phyloP scores from a whole-genome alignment of 2,797 vertebrate species.

The Melanitta fusca region DNA sequence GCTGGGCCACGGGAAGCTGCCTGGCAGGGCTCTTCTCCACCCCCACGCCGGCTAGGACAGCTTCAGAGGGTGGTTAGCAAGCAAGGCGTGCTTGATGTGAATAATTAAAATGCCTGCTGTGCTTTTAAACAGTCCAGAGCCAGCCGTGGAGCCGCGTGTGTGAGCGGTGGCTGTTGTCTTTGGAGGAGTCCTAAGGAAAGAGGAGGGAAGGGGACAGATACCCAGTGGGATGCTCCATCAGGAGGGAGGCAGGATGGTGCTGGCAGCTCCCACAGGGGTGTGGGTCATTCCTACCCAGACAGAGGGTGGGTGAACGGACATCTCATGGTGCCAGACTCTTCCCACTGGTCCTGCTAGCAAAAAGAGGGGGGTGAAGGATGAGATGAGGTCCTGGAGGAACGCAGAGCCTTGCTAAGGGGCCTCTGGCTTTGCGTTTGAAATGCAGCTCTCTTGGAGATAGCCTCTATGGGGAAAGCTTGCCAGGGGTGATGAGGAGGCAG shows the following conservation, averaged over 20 bases:
- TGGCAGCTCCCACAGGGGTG: neutral
- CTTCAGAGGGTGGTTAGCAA: constrained; percentile 36
- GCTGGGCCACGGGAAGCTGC: neutral
- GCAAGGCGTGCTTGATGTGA: neutral
- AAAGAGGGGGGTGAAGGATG: neutral
- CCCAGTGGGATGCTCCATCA: constrained; percentile 5
- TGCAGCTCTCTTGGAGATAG: neutral
- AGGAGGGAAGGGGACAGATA: neutral
- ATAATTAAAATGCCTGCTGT: constrained; percentile 74
- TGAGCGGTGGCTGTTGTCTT: constrained; percentile 36
- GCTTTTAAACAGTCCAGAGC: constrained; percentile 62
- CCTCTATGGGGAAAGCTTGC: neutral
- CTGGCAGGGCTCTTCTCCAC: constrained; percentile 5
- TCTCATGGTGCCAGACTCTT: neutral
- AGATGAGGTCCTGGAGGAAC: neutral
- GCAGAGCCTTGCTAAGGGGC: neutral
- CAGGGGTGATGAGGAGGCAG: neutral
- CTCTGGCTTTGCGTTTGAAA: neutral
- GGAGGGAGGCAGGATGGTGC: neutral
- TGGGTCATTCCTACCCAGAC: neutral
- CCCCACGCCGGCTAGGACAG: neutral
- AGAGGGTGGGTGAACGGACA: neutral
- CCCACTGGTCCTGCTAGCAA: neutral
- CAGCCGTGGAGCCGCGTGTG: neutral
- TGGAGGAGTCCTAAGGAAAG: constrained; percentile 11